Evolutionary conservation across 1,140 invertebrate genomes (phyloP).

Genomic region (Diorhabda carinulata): DNA sequence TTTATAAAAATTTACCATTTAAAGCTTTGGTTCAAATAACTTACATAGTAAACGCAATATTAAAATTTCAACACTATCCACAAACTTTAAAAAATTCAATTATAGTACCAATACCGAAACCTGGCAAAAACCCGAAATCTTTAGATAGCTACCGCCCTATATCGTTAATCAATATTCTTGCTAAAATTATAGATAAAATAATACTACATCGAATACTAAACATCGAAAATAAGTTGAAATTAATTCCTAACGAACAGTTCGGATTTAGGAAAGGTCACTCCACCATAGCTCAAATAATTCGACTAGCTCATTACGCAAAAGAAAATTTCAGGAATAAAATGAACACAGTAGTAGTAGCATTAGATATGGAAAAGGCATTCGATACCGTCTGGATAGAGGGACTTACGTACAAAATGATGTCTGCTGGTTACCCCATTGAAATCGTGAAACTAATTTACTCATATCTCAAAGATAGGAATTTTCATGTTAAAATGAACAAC

Average conservation of each 20-base stretch:
- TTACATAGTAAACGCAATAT: conserved; percentile 36
- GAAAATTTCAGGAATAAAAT: conserved; percentile 29
- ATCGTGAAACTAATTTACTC: conserved; percentile 32
- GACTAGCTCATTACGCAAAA: conserved; percentile 41
- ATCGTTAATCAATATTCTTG: conserved; percentile 36
- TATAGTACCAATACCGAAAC: conserved; percentile 41
- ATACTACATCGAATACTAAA: conserved; percentile 18
- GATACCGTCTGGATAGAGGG: conserved; percentile 41
- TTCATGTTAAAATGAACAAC: conserved; percentile 30
- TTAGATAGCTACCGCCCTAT: conserved; percentile 43
- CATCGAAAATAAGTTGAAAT: conserved; percentile 38
- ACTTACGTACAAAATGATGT: conserved; percentile 37
- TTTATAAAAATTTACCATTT: conserved; percentile 34
- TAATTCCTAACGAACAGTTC: conserved; percentile 43
- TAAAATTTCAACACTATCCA: conserved; percentile 33
- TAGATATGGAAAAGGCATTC: conserved; percentile 44
- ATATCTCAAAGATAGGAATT: conserved; percentile 34
- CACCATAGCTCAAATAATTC: conserved; percentile 43
- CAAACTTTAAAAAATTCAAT: conserved; percentile 36
- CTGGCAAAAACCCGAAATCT: conserved; percentile 31
- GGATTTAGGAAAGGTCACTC: conserved; percentile 43
- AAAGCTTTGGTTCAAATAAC: conserved; percentile 27
- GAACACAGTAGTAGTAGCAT: conserved; percentile 17
- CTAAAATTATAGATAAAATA: conserved; percentile 43
- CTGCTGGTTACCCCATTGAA: conserved; percentile 17